Evolutionary conservation across 2,888 invertebrate species (phyloP), one percentile per base, ranked within the genome.

Genomic region (Drosophila pseudotakahashii): DNA sequence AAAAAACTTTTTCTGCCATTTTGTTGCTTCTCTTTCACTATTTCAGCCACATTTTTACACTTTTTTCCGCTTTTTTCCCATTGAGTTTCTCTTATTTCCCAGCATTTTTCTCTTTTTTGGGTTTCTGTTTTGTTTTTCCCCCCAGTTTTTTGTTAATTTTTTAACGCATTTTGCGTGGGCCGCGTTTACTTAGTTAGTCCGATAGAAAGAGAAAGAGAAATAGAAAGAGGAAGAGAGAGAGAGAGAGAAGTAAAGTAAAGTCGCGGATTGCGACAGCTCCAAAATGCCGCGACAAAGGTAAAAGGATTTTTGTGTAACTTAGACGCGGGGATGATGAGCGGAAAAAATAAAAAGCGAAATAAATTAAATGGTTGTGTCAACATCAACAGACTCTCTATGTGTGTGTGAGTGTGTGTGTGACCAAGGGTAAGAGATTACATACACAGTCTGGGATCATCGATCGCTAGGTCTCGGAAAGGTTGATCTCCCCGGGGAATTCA

Each of bases 251-350:
- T 10, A 16, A 32, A 23, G 14, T 19, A 48, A 53, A 58, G 50
- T 61, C 60, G 69, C 72, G 47, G 63, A 45, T 61, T 54, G 57
- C 48, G 69, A 66, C 66, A 66, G 48, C 52, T 19, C 54, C 50
- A 44, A 62, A 68, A 57, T 63, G 54, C 68, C 61, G 47, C 54
- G 54, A 68, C 73, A 73, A 67, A 74, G 77, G 78, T 81, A 79
- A 81, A 79, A 81, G 81, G 85, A 89, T 88, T 81, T 81, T 75
- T 82, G 73, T 74, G 77, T 88, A 82, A 81, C 75, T 84, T 83
- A 76, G 81, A 81, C 69, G 54, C 41, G 39, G 34, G 37, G 48
- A n/a, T 30, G 47, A 53, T 16, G 34, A 26, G 34, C 30, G 30
- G 11, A 10, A 32, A 11, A 7, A 42, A 19, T 16, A 34, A 50